phyloP scores from a whole-genome alignment of 2,888 invertebrate species.

The Entomobrya multifasciata region DNA sequence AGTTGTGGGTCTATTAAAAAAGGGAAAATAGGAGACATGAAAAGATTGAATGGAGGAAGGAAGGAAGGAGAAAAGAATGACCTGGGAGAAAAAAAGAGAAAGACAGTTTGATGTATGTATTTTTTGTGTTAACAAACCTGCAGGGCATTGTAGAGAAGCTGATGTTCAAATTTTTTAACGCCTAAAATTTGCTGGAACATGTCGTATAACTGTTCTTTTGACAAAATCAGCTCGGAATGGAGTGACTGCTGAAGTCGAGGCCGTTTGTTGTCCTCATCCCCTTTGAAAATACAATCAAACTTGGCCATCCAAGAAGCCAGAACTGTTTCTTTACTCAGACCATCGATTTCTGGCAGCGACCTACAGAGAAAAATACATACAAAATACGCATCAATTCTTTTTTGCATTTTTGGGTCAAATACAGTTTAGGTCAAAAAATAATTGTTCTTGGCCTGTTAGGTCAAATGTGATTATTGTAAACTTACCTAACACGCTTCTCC shows the following conservation, averaged over 20 bases:
- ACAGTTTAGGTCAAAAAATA: too few species aligned
- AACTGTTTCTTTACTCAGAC: conserved; percentile 99
- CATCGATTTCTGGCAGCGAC: conserved; percentile 99
- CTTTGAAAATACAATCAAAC: conserved; percentile 98
- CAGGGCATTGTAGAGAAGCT: conserved; percentile 98
- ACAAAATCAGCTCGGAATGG: conserved; percentile 96
- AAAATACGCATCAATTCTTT: too few species aligned
- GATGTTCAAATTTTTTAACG: conserved; percentile 99
- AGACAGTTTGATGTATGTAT: conserved; percentile 7
- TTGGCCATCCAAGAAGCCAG: conserved; percentile 99
- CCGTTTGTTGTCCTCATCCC: conserved; percentile 91
- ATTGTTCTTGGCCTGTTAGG: too few species aligned
- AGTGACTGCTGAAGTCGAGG: conserved; percentile 94
- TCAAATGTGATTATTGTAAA: not conserved
- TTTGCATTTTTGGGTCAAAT: too few species aligned
- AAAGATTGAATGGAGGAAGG: not conserved
- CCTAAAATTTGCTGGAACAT: conserved; percentile 99
- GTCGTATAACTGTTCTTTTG: conserved; percentile 99
- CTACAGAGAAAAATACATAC: conserved; percentile 82
- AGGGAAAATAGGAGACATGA: not conserved
- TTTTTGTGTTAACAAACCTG: conserved; percentile 85
- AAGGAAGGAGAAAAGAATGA: too few species aligned
- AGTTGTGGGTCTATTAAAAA: conserved; percentile 46
- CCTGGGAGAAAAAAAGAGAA: conserved; percentile 24
- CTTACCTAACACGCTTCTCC: conserved; percentile 96